A percentile compares a stretch with the other conserved stretches of the same genome.
These are phyloP conservation scores for Yponomeuta evonymella DNA, from an alignment of 2,888 invertebrate genomes.

Conservation along the genomic window DNA sequence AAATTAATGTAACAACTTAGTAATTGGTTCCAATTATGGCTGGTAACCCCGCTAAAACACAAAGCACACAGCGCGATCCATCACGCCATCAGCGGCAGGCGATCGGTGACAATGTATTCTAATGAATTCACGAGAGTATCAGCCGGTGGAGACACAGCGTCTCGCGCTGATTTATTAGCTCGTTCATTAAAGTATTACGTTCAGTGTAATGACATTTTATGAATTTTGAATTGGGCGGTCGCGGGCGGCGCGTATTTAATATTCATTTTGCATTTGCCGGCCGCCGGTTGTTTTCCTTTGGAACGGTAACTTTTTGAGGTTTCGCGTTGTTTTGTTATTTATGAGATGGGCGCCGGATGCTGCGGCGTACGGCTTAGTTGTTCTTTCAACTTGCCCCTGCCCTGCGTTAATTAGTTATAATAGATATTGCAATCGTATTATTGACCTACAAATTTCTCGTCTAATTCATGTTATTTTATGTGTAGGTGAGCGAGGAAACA, in stretches of 20 bases:
- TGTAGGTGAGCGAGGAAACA: background rate
- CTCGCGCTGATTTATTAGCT: conserved; percentile 23
- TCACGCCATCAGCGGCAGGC: background rate
- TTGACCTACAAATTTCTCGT: background rate
- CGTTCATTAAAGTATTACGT: conserved; percentile 34
- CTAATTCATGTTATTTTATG: background rate
- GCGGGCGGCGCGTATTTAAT: conserved; percentile 21
- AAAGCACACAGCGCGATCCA: conserved; percentile 1
- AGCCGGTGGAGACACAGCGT: conserved; percentile 16
- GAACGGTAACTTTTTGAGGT: conserved; percentile 15
- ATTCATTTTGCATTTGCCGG: conserved; percentile 18
- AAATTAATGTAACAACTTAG: background rate
- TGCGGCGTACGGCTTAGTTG: background rate
- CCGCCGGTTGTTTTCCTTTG: conserved; percentile 13
- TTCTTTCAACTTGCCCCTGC: background rate
- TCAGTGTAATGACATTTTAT: conserved; percentile 34
- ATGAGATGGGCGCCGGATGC: conserved; percentile 11
- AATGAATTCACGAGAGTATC: conserved; percentile 17
- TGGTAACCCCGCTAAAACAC: background rate
- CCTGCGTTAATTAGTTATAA: background rate
- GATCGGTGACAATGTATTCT: conserved; percentile 13
- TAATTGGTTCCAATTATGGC: background rate
- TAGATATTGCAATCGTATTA: background rate
- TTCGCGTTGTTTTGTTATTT: conserved; percentile 14
- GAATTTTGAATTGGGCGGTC: conserved; percentile 32